Base-by-base conservation (phyloP, 1,140 invertebrate species). In the Euschistus heros region DNA sequence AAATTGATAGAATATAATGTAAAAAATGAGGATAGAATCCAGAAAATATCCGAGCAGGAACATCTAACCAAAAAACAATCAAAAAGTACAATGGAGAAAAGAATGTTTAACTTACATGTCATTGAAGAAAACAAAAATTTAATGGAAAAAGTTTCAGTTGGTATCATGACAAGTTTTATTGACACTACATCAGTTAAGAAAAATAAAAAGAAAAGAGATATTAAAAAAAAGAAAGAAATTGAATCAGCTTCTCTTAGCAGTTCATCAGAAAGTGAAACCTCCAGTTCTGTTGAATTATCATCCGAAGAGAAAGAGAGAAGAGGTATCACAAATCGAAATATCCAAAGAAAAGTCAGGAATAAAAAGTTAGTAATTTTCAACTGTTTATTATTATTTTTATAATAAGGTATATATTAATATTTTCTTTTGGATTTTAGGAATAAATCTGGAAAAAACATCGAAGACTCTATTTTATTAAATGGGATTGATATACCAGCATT, bases 121-220 rank as follows among this genome's bases (percentile, higher is more conserved):
- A 44, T 44, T 20, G 42, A 61, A 42, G 42, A 44, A 61, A 61
- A 61, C 17, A 20, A 33, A 33, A 33, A 44, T 61, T 18, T 37
- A 42, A 33, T 37, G 30, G 30, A 44, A n/a, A 44, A 61, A 61
- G 59, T 37, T 20, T 61, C 37, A 6, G 59, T 61, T 15, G 59
- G 59, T 18, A 44, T 61, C 13, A 61, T 61, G 59, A 61, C 59
- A n/a, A 61, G 59, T 61, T 61, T 61, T 26, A 57, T 57, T 27
- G 54, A 57, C 26, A 57, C 54, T 24, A 57, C 54, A 24, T 20
- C 47, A 10, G 24, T 57, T 2, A 57, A 57, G 24, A 57, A 22
- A 27, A 57, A 57, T 14, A 24, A 15, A 37, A 37, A 37, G 33
- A 37, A 13, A 6, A 37, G 8, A 37, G 33, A 37, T 37, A 37